Evolutionary conservation across 2,113 vertebrate species (phyloP).

Genomic region (Cyphomyrus discorhynchus): DNA sequence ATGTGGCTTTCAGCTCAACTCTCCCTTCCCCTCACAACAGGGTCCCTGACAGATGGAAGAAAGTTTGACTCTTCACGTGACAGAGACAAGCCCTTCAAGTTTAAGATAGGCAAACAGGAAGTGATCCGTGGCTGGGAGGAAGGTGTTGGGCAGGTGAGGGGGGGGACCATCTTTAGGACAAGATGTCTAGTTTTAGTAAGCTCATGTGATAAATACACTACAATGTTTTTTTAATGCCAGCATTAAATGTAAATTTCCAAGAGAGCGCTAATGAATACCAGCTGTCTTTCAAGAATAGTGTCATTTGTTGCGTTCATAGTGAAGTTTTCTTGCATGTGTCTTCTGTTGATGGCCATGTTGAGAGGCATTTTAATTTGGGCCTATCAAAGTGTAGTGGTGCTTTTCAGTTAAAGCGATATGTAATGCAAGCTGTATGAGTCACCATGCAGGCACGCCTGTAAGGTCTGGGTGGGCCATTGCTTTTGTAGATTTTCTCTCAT

Average conservation of each 20-base stretch:
- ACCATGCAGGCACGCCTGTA: background rate
- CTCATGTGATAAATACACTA: background rate
- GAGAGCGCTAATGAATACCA: background rate
- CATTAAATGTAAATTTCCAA: background rate
- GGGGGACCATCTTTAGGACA: background rate
- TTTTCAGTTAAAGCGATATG: background rate
- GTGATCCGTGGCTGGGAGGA: constrained; percentile 93
- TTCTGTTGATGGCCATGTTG: background rate
- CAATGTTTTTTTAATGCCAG: background rate
- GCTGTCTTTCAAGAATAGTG: background rate
- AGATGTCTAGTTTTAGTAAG: background rate
- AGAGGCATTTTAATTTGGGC: background rate
- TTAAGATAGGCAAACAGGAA: constrained; percentile 80
- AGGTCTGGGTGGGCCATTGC: background rate
- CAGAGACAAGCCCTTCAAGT: constrained; percentile 84
- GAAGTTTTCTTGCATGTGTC: background rate
- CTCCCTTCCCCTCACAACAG: constrained; percentile 47
- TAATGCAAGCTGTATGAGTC: background rate
- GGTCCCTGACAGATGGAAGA: constrained; percentile 79
- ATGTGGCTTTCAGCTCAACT: background rate
- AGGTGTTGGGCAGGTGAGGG: constrained; percentile 77
- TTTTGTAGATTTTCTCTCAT: background rate
- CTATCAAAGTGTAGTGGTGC: background rate
- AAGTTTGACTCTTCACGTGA: constrained; percentile 89
- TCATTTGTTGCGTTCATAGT: background rate